Percentiles rank a stretch among this genome's conserved stretches.
These are phyloP conservation scores for Corella eumyota DNA, from an alignment of 23 tunicate species.

Conservation along the genomic window DNA sequence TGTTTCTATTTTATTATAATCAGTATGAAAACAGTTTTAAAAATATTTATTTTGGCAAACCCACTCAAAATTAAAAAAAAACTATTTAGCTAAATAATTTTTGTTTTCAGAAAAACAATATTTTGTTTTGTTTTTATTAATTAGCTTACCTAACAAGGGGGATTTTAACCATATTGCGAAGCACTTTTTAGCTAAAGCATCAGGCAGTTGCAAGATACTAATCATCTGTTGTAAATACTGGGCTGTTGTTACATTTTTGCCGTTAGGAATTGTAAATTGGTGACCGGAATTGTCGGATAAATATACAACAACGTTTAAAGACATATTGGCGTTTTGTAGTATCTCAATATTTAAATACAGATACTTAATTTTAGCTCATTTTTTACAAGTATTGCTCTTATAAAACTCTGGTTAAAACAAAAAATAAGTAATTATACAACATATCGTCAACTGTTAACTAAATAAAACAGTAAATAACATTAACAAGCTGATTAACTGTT, in stretches of 20 bases:
- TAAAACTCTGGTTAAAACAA: too few relatives aligned
- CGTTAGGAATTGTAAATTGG: slow-evolving; percentile 46
- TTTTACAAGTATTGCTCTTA: too few relatives aligned
- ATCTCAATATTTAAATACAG: too few relatives aligned
- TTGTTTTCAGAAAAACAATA: not conserved
- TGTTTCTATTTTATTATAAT: too few relatives aligned
- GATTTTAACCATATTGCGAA: slow-evolving; percentile 85
- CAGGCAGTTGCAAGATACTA: slow-evolving; percentile 46
- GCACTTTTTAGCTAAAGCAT: slow-evolving; percentile 42
- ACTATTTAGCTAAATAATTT: not conserved
- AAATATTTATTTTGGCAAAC: not conserved
- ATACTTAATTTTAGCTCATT: too few relatives aligned
- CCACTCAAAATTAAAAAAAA: not conserved
- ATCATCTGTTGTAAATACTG: slow-evolving; percentile 58
- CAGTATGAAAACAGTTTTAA: too few relatives aligned
- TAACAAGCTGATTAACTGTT: too few relatives aligned
- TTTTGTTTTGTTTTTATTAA: not conserved
- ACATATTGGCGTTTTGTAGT: too few relatives aligned
- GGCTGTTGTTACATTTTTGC: slow-evolving; percentile 28
- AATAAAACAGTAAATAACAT: too few relatives aligned
- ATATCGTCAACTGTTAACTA: too few relatives aligned
- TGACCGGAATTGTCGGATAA: slow-evolving; percentile 59
- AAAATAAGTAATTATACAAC: too few relatives aligned
- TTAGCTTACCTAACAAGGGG: slow-evolving; percentile 54
- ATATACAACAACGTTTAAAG: slow-evolving; percentile 68